phyloP scores from a whole-genome alignment of 2,797 vertebrate genomes.

The Miichthys miiuy region DNA sequence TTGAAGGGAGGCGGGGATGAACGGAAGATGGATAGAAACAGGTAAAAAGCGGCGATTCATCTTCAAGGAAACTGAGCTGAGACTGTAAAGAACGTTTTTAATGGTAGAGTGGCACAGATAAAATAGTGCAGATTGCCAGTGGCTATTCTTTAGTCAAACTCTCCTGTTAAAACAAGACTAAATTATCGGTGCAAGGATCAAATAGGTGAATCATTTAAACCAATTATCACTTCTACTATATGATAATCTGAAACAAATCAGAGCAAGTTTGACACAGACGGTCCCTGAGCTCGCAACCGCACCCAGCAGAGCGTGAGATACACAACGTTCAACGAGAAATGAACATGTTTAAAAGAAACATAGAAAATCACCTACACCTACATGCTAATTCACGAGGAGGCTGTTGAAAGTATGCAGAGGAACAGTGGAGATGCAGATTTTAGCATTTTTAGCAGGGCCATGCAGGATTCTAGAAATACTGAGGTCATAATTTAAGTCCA shows the following conservation, averaged over 20 bases:
- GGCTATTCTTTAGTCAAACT: conserved; percentile 33
- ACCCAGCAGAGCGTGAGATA: neutral
- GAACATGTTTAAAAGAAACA: neutral
- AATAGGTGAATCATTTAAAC: conserved; percentile 1
- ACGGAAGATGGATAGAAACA: conserved; percentile 58
- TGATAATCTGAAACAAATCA: neutral
- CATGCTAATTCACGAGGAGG: neutral
- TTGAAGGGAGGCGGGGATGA: conserved; percentile 54
- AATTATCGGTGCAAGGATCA: conserved; percentile 6
- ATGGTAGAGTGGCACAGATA: conserved; percentile 29
- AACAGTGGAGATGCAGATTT: neutral
- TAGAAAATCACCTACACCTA: neutral
- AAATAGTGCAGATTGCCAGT: conserved; percentile 31
- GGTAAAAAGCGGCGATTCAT: conserved; percentile 74
- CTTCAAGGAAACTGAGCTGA: conserved; percentile 71
- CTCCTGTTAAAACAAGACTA: neutral
- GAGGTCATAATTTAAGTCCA: neutral
- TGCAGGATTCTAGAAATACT: neutral
- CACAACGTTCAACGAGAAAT: neutral
- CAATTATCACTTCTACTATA: neutral
- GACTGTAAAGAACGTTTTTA: conserved; percentile 19
- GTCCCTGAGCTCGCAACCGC: neutral
- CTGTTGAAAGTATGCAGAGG: neutral
- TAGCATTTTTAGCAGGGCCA: neutral
- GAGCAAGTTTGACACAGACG: neutral